phyloP scores from a whole-genome alignment of 64 coral and sea anemone species.

The Exaiptasia diaphana region DNA sequence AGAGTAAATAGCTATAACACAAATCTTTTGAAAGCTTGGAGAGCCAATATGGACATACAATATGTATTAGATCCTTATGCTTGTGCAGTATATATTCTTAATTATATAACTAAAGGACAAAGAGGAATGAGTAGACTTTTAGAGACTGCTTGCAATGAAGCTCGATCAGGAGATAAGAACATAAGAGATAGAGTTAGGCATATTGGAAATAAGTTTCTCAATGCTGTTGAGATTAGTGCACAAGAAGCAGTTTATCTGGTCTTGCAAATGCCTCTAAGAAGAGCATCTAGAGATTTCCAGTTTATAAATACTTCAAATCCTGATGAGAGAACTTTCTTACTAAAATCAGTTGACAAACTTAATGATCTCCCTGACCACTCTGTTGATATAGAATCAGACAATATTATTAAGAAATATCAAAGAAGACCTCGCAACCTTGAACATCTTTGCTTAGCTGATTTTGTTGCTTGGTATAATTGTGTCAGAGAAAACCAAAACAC shows the following conservation, averaged over 20 bases:
- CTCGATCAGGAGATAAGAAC: slow-evolving; percentile 13
- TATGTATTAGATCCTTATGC: slow-evolving; percentile 45
- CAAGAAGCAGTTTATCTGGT: slow-evolving; percentile 60
- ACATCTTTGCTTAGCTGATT: slow-evolving; percentile 49
- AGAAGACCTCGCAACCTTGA: slow-evolving; percentile 36
- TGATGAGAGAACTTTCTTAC: slow-evolving; percentile 57
- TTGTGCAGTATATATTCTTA: slow-evolving; percentile 27
- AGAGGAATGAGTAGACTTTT: slow-evolving; percentile 37
- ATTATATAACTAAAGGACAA: slow-evolving; percentile 45
- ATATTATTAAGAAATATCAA: slow-evolving; percentile 53
- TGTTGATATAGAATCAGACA: slow-evolving; percentile 69
- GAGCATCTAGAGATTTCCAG: slow-evolving; percentile 44
- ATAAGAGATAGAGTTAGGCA: slow-evolving; percentile 9
- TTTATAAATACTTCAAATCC: slow-evolving; percentile 55
- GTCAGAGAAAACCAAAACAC: neutral
- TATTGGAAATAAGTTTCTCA: slow-evolving; percentile 40
- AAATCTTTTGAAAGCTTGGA: slow-evolving; percentile 27
- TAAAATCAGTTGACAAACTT: slow-evolving; percentile 54
- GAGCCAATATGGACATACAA: slow-evolving; percentile 38
- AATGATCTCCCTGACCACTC: slow-evolving; percentile 69
- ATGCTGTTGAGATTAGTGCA: slow-evolving; percentile 62
- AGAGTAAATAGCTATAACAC: slow-evolving; percentile 46
- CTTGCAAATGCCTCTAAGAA: slow-evolving; percentile 35
- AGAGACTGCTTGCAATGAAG: slow-evolving; percentile 36
- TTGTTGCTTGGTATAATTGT: slow-evolving; percentile 59